Conservation (phyloP, 2,113 vertebrate species). For the Coracopsis vasa region DNA sequence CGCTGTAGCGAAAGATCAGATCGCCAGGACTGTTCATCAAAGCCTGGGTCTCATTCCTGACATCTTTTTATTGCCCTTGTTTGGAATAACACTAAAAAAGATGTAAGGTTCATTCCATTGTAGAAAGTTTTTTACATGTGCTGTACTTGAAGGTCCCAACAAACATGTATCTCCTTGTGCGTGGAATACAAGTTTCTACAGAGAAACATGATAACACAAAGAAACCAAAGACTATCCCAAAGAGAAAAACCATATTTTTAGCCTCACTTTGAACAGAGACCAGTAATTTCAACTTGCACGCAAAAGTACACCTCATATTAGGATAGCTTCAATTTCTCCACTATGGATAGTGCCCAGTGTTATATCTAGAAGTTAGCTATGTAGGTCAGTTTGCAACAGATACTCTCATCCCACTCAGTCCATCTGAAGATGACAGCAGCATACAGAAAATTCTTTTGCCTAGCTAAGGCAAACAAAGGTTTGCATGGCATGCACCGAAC, state of each 20-base stretch:
- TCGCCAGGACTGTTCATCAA: neutral
- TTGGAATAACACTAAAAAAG: neutral
- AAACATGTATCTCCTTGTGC: neutral
- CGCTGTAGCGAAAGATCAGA: neutral
- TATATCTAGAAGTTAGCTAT: neutral
- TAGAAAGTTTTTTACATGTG: neutral
- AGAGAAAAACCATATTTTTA: neutral
- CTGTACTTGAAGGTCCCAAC: neutral
- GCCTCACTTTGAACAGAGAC: neutral
- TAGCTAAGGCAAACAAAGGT: neutral
- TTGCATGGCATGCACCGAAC: fast-evolving
- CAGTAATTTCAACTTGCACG: neutral
- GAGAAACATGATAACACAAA: neutral
- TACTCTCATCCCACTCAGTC: neutral
- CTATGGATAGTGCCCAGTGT: neutral
- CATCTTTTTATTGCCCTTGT: neutral
- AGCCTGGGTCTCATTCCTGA: neutral
- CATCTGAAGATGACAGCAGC: neutral
- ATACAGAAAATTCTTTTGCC: neutral
- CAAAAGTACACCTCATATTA: neutral
- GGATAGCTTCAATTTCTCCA: neutral
- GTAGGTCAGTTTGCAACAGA: neutral
- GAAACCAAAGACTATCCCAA: neutral
- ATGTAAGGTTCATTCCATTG: neutral
- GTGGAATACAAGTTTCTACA: neutral